Base-by-base conservation (phyloP, 1,140 invertebrate genomes). In the Dendroctonus ponderosae region DNA sequence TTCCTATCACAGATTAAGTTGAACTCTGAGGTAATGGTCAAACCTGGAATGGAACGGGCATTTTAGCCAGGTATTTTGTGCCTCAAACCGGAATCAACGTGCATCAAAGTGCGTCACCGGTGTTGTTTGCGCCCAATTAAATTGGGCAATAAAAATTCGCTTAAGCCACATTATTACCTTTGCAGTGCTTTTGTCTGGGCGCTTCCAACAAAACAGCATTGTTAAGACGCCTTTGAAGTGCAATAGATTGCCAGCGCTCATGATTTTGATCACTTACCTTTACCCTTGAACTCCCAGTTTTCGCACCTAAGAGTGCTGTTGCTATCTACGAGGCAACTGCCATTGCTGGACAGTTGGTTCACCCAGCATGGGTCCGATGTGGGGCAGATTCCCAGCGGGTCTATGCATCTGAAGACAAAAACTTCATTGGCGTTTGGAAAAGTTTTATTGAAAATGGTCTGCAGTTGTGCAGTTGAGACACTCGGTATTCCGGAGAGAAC, bases 11-110 rank as follows among this genome's bases (percentile, higher is more conserved):
- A 89, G 3, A 89, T 84, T 63, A 89, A 75, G 62, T 83, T 77
- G 84, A 87, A 89, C 80, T 89, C 83, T 0, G 85, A 86, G 54
- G 85, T 86, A 62, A 87, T 84, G 5, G 85, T 87, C 60, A 81
- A 79, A 6, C 84, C 85, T 70, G 43, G 41, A 64, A 64, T 15
- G 37, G 53, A n/a, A 52, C 8, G 3, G 1, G 2, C 26, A 52
- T 12, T 2, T 52, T 2, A 46, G 12, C 12, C 9, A 9, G 9
- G 3, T 46, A 46, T 46, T 46, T 11, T 46, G 44, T 46, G 26
- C 1, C 26, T 26, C 26, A 26, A 26, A 2, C 26, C 26, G 3
- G 26, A 26, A 1, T 26, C 26, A 26, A 26, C 1, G 26, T 26
- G 26, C 26, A 26, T 26, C 1, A 26, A 26, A 26, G 1, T 26